Conservation (phyloP, 23 tunicate species). For the Trididemnum miniatum region DNA sequence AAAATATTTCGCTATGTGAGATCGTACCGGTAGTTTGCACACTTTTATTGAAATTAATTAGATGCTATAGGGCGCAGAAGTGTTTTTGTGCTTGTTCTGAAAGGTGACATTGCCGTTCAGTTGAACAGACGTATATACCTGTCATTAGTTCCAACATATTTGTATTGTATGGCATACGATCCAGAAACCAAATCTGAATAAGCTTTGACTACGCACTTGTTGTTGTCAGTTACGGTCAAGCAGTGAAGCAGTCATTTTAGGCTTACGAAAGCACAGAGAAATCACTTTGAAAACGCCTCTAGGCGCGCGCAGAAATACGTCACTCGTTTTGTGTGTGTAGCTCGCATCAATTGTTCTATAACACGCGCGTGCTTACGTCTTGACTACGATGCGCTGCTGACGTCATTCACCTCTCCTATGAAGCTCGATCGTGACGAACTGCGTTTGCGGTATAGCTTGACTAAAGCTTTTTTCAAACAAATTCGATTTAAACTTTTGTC, state of each 20-base stretch:
- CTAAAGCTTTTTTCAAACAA: neutral
- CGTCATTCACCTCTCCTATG: constrained; percentile 55
- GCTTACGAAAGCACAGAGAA: constrained; percentile 3
- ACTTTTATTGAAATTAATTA: too few relatives aligned
- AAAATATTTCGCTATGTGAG: too few relatives aligned
- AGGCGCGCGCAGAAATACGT: constrained; percentile 49
- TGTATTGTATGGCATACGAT: neutral
- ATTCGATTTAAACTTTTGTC: too few relatives aligned
- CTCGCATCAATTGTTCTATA: neutral
- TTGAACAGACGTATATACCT: neutral
- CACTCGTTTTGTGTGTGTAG: constrained; percentile 34
- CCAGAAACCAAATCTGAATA: neutral
- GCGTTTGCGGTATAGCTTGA: neutral
- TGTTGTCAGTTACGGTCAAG: too few relatives aligned
- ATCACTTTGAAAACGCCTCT: constrained; percentile 1
- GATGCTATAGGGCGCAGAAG: too few relatives aligned
- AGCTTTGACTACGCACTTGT: neutral
- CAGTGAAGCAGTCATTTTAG: too few relatives aligned
- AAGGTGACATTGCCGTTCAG: neutral
- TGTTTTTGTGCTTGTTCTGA: neutral
- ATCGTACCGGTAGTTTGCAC: too few relatives aligned
- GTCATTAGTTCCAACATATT: neutral
- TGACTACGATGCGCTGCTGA: constrained; percentile 56
- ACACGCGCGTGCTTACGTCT: constrained; percentile 55
- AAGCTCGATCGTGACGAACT: constrained; percentile 33